These are phyloP conservation scores for Pachycephus smyrnensis DNA, from an alignment of 2,888 invertebrate genomes.

Conservation along the genomic window DNA sequence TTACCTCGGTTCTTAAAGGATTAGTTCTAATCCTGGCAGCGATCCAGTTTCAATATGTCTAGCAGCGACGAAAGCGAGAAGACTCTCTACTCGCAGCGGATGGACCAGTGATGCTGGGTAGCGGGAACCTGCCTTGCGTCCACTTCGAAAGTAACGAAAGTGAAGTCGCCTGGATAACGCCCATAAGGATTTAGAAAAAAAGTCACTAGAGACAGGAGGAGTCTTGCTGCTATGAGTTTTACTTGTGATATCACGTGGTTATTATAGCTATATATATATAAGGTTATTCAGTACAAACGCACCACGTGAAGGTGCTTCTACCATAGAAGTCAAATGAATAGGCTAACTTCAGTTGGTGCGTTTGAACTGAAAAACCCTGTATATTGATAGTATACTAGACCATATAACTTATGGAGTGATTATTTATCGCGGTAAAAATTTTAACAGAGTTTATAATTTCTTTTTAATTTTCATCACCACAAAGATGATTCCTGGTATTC, in stretches of 20 bases:
- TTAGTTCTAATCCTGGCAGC: not conserved
- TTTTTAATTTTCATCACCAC: not conserved
- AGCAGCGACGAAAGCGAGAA: conserved; percentile 61
- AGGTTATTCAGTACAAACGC: too few relatives aligned
- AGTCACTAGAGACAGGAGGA: not conserved
- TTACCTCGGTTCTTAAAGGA: not conserved
- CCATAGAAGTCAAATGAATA: too few relatives aligned
- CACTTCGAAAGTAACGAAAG: conserved; percentile 66
- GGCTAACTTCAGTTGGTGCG: too few relatives aligned
- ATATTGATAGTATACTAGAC: not conserved
- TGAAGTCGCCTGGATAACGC: conserved; percentile 52
- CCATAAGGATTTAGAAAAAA: conserved; percentile 17
- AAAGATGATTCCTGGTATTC: not conserved
- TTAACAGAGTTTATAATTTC: not conserved
- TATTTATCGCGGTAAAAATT: not conserved
- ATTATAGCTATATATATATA: not conserved
- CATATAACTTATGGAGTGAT: not conserved
- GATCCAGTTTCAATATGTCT: conserved; percentile 54
- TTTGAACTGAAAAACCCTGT: too few relatives aligned
- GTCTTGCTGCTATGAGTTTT: not conserved
- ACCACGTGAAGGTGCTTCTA: too few relatives aligned
- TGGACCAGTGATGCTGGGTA: conserved; percentile 47
- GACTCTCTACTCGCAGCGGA: conserved; percentile 55
- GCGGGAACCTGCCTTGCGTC: conserved; percentile 47
- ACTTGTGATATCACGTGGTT: not conserved